Conservation (phyloP, 2,888 invertebrate genomes). For the Xanthostigma xanthostigma region DNA sequence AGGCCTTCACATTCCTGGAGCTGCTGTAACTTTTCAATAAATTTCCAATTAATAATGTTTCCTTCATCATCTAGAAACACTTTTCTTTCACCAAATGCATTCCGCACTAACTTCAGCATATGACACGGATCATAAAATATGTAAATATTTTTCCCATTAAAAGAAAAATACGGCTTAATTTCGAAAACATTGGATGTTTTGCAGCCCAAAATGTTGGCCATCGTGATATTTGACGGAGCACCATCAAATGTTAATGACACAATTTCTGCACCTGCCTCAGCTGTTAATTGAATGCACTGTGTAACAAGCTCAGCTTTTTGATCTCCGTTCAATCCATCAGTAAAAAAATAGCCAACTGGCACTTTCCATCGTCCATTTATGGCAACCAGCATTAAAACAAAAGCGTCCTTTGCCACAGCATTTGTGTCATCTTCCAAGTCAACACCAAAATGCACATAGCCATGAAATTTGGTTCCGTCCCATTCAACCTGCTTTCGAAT, state of each 20-base stretch:
- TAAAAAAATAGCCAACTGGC: not conserved
- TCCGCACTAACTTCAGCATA: too few relatives aligned
- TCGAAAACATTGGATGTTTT: too few relatives aligned
- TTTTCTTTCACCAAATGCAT: too few relatives aligned
- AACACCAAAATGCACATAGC: slow-evolving; percentile 18
- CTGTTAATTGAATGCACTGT: not conserved
- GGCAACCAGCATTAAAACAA: slow-evolving; percentile 4
- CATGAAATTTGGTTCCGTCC: slow-evolving; percentile 18
- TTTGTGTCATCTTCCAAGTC: slow-evolving; percentile 13
- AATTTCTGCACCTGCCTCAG: not conserved
- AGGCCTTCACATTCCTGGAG: slow-evolving; percentile 12
- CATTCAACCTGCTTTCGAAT: slow-evolving; percentile 17
- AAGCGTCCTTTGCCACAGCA: slow-evolving; percentile 15
- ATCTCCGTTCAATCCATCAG: not conserved
- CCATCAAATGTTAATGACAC: not conserved
- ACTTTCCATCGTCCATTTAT: not conserved
- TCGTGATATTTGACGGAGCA: not conserved
- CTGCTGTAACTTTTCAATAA: slow-evolving; percentile 8
- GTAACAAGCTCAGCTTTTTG: not conserved
- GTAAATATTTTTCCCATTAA: too few relatives aligned
- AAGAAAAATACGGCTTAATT: too few relatives aligned
- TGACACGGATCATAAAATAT: too few relatives aligned
- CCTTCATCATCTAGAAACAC: too few relatives aligned
- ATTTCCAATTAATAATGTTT: slow-evolving; percentile 8
- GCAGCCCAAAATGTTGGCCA: not conserved